Conservation (phyloP, 2,797 vertebrate genomes). For the Craterocephalus amniculus region DNA sequence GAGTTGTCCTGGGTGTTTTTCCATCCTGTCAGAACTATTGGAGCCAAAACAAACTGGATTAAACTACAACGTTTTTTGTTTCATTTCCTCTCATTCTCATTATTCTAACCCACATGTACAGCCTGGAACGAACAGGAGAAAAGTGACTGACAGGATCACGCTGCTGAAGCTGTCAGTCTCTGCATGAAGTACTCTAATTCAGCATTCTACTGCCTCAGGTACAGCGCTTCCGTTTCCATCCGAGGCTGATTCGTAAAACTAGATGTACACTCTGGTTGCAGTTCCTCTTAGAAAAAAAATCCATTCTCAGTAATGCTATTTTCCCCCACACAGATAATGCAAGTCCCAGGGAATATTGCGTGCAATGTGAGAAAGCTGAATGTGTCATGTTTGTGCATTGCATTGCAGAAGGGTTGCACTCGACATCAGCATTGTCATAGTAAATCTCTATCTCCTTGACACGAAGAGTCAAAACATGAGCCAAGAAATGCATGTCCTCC, state of each 20-base stretch:
- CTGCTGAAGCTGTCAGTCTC: slow-evolving; percentile 46
- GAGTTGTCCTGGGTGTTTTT: slow-evolving; percentile 5
- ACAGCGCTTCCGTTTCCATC: slow-evolving; percentile 30
- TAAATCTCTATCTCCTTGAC: slow-evolving; percentile 75
- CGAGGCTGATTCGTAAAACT: slow-evolving; percentile 32
- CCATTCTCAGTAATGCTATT: slow-evolving; percentile 16
- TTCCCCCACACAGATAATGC: slow-evolving; percentile 42
- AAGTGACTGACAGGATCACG: slow-evolving; percentile 55
- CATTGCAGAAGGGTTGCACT: slow-evolving; percentile 61
- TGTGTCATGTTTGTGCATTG: slow-evolving; percentile 71
- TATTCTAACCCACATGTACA: slow-evolving; percentile 46
- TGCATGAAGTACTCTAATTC: slow-evolving; percentile 32
- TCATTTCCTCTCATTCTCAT: slow-evolving; percentile 46
- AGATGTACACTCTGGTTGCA: slow-evolving; percentile 8
- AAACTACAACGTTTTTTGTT: slow-evolving; percentile 51
- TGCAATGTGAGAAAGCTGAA: slow-evolving; percentile 48
- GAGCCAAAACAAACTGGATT: slow-evolving; percentile 58
- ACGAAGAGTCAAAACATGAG: slow-evolving; percentile 73
- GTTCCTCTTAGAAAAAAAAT: slow-evolving; percentile 14
- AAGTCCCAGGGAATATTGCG: slow-evolving; percentile 32
- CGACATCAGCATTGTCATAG: slow-evolving; percentile 75
- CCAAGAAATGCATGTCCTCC: slow-evolving; percentile 54
- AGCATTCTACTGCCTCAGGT: slow-evolving; percentile 23
- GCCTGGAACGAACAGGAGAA: slow-evolving; percentile 31
- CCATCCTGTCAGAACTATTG: slow-evolving; percentile 42